phyloP scores from a whole-genome alignment of 1,140 invertebrate species.

The Drosophila asahinai region DNA sequence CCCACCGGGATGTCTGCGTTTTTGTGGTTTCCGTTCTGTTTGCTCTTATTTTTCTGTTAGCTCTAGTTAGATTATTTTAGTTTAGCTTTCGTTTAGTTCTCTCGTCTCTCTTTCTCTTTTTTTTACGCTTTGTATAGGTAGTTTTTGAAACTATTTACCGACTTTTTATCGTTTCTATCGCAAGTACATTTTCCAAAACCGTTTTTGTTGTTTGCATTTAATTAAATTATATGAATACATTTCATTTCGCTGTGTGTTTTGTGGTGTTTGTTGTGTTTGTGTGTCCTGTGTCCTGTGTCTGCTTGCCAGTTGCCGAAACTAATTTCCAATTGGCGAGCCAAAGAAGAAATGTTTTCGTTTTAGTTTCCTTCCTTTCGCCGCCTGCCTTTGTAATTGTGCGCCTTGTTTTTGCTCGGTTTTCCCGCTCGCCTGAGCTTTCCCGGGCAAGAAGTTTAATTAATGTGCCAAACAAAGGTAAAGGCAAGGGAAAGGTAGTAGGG shows the following conservation, averaged over 20 bases:
- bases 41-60: conserved; percentile 34
- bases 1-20: background rate
- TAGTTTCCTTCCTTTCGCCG: conserved; percentile 33
- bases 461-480: conserved; percentile 56
- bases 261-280: conserved; percentile 17
- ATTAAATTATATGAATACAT: conserved; percentile 82
- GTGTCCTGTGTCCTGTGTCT: conserved; percentile 30
- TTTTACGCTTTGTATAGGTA: conserved; percentile 63
- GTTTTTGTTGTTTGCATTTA: conserved; percentile 84
- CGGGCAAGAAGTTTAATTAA: conserved; percentile 74
- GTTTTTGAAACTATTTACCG: conserved; percentile 79
- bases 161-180: conserved; percentile 78
- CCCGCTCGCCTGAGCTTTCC: conserved; percentile 9
- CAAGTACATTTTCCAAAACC: conserved; percentile 85
- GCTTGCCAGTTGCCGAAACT: conserved; percentile 42
- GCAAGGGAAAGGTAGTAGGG: background rate
- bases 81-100: conserved; percentile 46
- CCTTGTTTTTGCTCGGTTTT: conserved; percentile 43
- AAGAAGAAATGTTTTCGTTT: conserved; percentile 54
- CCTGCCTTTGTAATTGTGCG: conserved; percentile 48
- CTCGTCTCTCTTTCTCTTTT: background rate
- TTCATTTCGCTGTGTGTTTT: conserved; percentile 36
- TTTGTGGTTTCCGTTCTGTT: conserved; percentile 50
- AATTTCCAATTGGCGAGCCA: conserved; percentile 64
- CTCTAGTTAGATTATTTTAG: conserved; percentile 61